Conservation (phyloP, 2,113 vertebrate genomes). For the Tapirus terrestris region DNA sequence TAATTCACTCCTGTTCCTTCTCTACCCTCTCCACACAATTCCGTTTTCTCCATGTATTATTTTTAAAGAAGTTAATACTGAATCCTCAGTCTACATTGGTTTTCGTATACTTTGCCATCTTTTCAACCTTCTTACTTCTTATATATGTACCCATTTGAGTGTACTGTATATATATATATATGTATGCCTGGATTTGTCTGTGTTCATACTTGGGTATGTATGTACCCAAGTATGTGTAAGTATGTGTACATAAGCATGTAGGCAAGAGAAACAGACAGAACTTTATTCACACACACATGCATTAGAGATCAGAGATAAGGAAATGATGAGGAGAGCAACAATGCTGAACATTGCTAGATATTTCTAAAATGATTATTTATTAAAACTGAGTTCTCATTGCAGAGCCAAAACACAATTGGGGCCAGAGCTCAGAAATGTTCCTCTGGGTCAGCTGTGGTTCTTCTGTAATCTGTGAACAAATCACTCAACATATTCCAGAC, state of each 20-base stretch:
- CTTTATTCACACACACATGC: neutral
- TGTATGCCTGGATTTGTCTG: neutral
- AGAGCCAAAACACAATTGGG: neutral
- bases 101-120: neutral
- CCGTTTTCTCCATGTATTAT: neutral
- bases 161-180: neutral
- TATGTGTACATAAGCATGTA: neutral
- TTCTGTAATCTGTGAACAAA: neutral
- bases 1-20: neutral
- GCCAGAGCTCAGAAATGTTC: neutral
- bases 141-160: neutral
- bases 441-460: neutral
- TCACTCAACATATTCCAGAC: neutral
- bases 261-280: neutral
- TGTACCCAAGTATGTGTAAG: too few relatives aligned
- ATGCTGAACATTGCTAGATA: neutral
- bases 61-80: neutral
- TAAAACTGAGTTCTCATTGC: neutral
- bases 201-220: neutral
- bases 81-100: neutral
- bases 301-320: neutral
- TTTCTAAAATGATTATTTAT: slow-evolving; percentile 1
- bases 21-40: neutral
- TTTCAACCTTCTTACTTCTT: neutral
- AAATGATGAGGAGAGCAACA: neutral